Evolutionary conservation across 2,888 invertebrate species (phyloP), one percentile per base, ranked within the genome.

Genomic region (Bugulina stolonifera): DNA sequence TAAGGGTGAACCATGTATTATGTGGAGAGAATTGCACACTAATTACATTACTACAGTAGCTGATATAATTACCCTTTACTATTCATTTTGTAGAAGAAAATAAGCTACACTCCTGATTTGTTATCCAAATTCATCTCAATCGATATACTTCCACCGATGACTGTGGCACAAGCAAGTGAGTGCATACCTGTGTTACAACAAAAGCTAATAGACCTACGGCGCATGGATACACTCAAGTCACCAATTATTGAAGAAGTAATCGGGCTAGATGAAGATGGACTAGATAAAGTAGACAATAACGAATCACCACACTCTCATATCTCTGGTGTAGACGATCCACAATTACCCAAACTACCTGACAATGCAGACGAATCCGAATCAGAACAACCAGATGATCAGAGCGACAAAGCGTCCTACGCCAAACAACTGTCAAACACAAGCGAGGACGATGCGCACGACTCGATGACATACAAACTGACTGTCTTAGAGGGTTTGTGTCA

Each of bases 321-420:
- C 43, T 32, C 64, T 3, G n/a, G n/a, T n/a, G n/a, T n/a, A n/a
- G n/a, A n/a, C n/a, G n/a, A n/a, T n/a, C n/a, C n/a, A n/a, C n/a
- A n/a, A n/a, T n/a, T n/a, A n/a, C n/a, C n/a, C n/a, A n/a, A n/a
- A n/a, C n/a, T n/a, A n/a, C n/a, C n/a, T n/a, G n/a, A 25, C n/a
- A 27, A 64, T 32, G n/a, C 2, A 10, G 32, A 64, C 5, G 64
- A 34, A 5, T 25, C 32, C 2, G 29, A 25, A n/a, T 22, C 64
- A 5, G 64, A 64, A 64, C 64, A 64, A 10, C 64, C 64, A 10
- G 64, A 64, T 64, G 64, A 64, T 34, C 64, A 64, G 5, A 64
- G 64, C n/a, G 64, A 64, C 27, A 64, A 34, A 5, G 22, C 64
- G 2, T 64, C 64, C 32, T 18, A 29, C 29, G 32, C 5, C 64